Conservation (phyloP, 2,797 vertebrate species). For the Xerus rutilus region DNA sequence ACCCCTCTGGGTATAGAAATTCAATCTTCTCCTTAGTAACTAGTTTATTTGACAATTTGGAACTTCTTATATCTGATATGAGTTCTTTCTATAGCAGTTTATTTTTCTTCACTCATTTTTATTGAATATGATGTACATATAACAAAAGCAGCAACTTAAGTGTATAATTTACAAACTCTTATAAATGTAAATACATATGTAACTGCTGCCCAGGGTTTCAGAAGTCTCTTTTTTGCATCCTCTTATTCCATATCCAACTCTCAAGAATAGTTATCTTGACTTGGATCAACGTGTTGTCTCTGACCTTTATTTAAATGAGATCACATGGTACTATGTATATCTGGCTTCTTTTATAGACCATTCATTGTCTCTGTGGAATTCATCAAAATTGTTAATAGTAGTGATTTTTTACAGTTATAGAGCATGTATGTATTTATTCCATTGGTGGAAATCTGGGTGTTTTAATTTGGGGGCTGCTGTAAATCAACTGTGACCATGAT, state of each 20-base stretch:
- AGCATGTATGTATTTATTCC: not conserved
- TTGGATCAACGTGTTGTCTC: not conserved
- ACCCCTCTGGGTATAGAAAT: not conserved
- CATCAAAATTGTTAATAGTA: not conserved
- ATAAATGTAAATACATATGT: not conserved
- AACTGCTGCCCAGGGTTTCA: not conserved
- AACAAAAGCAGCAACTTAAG: not conserved
- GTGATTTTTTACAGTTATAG: not conserved
- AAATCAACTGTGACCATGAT: not conserved
- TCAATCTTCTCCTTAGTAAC: not conserved
- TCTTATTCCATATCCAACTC: not conserved
- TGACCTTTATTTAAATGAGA: not conserved
- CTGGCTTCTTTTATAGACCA: not conserved
- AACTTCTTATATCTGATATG: conserved; percentile 23
- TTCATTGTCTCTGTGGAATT: not conserved
- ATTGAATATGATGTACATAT: not conserved
- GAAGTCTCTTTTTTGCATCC: not conserved
- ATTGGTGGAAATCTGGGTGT: conserved; percentile 19
- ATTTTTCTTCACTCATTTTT: conserved; percentile 50
- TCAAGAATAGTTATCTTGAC: not conserved
- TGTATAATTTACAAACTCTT: not conserved
- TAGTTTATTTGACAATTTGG: conserved; percentile 6
- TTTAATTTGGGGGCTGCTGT: not conserved
- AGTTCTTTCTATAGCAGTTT: conserved; percentile 20
- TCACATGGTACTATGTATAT: not conserved